Conservation (phyloP, 2,113 vertebrate species). For the Callipepla californica region DNA sequence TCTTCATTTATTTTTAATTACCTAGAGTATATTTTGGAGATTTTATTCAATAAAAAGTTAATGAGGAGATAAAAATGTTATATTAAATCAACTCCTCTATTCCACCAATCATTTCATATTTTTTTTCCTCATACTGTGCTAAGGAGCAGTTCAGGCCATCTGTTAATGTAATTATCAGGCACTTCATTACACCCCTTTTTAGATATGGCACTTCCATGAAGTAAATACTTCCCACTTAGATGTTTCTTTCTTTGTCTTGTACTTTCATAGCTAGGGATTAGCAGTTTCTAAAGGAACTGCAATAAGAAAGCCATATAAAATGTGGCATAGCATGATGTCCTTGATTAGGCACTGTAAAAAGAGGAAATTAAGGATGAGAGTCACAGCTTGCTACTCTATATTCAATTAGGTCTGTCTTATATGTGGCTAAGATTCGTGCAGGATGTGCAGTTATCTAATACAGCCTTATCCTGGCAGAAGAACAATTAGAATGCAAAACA, state of each 20-base stretch:
- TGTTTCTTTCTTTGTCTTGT: not conserved
- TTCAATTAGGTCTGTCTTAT: slow-evolving; percentile 20
- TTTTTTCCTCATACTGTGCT: not conserved
- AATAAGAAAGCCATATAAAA: not conserved
- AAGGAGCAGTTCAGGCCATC: not conserved
- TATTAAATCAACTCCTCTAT: not conserved
- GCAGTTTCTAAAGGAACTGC: not conserved
- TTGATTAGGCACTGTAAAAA: slow-evolving; percentile 11
- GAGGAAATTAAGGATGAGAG: slow-evolving; percentile 25
- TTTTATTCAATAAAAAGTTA: not conserved
- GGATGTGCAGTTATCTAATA: slow-evolving; percentile 6
- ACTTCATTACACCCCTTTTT: not conserved
- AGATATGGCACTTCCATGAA: not conserved
- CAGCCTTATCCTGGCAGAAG: not conserved
- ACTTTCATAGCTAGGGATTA: not conserved
- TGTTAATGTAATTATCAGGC: not conserved
- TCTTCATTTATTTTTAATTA: not conserved
- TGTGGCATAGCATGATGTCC: not conserved
- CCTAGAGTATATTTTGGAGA: not conserved
- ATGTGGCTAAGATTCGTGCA: not conserved
- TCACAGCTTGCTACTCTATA: slow-evolving; percentile 42
- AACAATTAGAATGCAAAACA: slow-evolving; percentile 9
- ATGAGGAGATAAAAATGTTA: not conserved
- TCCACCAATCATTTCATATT: not conserved
- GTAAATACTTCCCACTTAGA: not conserved